A percentile compares a stretch with the other conserved stretches of the same genome.
These are phyloP conservation scores for Tetanocera ferruginea DNA, from an alignment of 2,888 invertebrate species.

Conservation along the genomic window DNA sequence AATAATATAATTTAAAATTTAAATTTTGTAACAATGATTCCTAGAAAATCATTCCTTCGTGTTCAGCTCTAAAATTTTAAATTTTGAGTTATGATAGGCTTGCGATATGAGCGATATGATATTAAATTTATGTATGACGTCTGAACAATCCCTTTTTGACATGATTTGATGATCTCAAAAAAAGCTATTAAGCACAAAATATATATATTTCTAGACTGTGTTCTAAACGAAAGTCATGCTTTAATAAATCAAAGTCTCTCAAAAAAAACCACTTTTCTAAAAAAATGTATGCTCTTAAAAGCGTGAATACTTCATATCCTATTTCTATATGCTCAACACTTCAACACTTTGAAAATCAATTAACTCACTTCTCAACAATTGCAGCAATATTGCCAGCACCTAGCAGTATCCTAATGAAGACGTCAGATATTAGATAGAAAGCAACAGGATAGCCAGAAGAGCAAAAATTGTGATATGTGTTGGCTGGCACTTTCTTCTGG, in stretches of 20 bases:
- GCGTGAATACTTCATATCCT: slow-evolving; percentile 27
- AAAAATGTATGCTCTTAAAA: background rate
- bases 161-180: no score
- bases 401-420: slow-evolving; percentile 16
- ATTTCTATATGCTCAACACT: slow-evolving; percentile 29
- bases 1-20: no score
- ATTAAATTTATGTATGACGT: no score
- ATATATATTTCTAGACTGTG: no score
- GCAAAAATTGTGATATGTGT: background rate
- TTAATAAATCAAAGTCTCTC: background rate
- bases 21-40: no score
- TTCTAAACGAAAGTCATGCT: background rate
- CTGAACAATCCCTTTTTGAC: no score
- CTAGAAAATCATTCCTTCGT: no score
- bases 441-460: background rate
- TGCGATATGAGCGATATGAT: no score
- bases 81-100: no score
- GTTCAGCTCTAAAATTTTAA: no score
- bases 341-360: slow-evolving; percentile 31
- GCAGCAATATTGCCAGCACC: background rate
- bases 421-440: background rate
- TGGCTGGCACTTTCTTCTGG: background rate
- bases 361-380: background rate
- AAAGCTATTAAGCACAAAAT: no score
- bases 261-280: background rate